These are phyloP conservation scores for Darevskia nairensis DNA, from an alignment of 2,797 vertebrate species.

Conservation along the genomic window DNA sequence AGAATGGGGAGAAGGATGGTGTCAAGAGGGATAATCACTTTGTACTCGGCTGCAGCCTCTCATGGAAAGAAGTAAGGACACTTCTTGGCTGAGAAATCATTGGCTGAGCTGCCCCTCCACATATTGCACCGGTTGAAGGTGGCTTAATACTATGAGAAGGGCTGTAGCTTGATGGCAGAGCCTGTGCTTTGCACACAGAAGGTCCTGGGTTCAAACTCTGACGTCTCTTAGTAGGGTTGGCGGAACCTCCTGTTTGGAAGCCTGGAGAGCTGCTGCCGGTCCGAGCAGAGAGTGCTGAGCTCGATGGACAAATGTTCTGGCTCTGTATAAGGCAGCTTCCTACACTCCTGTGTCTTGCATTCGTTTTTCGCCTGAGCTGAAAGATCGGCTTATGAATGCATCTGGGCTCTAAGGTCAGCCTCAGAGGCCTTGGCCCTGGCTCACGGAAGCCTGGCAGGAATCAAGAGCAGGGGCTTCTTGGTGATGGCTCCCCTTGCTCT, in stretches of 20 bases:
- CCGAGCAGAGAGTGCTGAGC: no score
- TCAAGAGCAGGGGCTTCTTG: no score
- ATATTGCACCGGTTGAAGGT: background rate
- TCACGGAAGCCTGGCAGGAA: no score
- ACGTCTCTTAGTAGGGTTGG: no score
- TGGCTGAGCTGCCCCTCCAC: background rate
- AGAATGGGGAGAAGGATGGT: no score
- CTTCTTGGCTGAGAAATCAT: background rate
- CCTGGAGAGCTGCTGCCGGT: no score
- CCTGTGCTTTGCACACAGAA: background rate
- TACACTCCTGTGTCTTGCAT: background rate
- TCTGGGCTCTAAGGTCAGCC: background rate
- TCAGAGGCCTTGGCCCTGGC: no score
- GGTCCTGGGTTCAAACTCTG: no score
- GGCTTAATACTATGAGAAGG: background rate
- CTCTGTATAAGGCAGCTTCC: no score
- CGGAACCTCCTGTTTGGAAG: no score
- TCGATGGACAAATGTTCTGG: background rate
- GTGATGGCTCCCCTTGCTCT: no score
- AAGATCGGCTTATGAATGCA: background rate
- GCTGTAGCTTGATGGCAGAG: background rate
- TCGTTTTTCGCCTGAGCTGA: background rate
- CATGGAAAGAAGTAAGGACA: background rate
- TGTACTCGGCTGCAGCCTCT: background rate
- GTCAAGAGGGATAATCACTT: background rate